Evolutionary conservation across 1,140 invertebrate genomes (phyloP), one percentile per base, ranked within the genome.

Genomic region (Papilio machaon): DNA sequence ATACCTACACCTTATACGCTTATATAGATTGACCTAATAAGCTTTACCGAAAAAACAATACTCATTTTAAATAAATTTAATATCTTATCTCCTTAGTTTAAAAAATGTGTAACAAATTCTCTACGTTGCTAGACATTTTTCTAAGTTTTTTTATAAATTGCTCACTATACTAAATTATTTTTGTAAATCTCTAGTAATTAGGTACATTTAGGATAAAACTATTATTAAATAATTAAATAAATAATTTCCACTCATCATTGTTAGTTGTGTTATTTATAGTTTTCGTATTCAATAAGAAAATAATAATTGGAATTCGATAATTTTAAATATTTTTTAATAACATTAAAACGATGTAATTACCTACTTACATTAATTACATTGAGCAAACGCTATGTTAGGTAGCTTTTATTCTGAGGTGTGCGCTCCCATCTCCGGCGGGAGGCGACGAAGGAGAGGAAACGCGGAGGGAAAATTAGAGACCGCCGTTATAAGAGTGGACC

Each of bases 391-490:
- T 54, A 58, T 38, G 74, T 76, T 76, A 78, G 15, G 7, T n/a
- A 35, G 76, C 52, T 78, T 85, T 87, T 85, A 87, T 87, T 85
- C 83, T 49, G 85, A 81, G 82, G 85, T 81, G 76, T 43, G 30
- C 30, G 49, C 85, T 82, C 82, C 81, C 85, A 82, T 86, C 84
- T 85, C 83, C 83, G 82, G 78, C 76, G 84, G 78, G 84, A 82
- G 82, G 88, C 85, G 84, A 86, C 85, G 86, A 84, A 85, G 85
- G 88, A 90, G 85, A 88, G 89, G 85, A 86, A 89, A 90, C 85
- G 87, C 85, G 82, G 85, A 85, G 83, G 84, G 86, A 87, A 91
- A 91, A 91, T 90, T 91, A 91, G 86, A 90, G 88, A 87, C 86
- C 82, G 83, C 83, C 73, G 87, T 87, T 86, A 87, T 88, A 87